phyloP scores from a whole-genome alignment of 2,113 vertebrate species.

The Acrocephalus kingi region DNA sequence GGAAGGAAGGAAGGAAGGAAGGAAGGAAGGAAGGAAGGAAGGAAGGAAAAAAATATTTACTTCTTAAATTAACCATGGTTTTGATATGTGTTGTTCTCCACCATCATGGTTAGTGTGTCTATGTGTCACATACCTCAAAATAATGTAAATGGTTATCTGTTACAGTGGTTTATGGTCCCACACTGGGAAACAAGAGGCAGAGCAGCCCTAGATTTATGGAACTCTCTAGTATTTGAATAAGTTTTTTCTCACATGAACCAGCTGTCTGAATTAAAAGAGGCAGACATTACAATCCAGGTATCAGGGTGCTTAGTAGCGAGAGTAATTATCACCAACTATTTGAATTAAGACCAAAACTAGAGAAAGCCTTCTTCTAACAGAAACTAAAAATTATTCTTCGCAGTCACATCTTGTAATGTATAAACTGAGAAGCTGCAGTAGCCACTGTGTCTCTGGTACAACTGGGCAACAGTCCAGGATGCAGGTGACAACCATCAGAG shows the following conservation, averaged over 20 bases:
- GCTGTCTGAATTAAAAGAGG: background rate
- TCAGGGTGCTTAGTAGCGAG: background rate
- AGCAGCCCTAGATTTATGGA: background rate
- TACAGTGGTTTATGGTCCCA: background rate
- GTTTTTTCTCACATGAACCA: background rate
- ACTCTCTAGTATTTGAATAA: background rate
- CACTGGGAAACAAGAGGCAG: background rate
- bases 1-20: too few species aligned
- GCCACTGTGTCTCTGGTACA: background rate
- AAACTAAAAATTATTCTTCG: background rate
- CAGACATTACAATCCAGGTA: background rate
- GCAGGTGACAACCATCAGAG: too few species aligned
- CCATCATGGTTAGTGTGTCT: background rate
- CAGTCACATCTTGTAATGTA: background rate
- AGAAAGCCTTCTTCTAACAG: background rate
- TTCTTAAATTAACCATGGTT: background rate
- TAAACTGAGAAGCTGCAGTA: background rate
- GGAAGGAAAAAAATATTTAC: background rate
- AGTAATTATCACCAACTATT: background rate
- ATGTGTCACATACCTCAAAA: accelerated
- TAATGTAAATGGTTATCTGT: background rate
- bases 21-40: too few species aligned
- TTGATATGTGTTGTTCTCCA: background rate
- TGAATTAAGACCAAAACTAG: background rate
- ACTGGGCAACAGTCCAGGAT: background rate